Evolutionary conservation across 2,797 vertebrate species (phyloP), one percentile per base, ranked within the genome.

Genomic region (Ispidina lecontei): DNA sequence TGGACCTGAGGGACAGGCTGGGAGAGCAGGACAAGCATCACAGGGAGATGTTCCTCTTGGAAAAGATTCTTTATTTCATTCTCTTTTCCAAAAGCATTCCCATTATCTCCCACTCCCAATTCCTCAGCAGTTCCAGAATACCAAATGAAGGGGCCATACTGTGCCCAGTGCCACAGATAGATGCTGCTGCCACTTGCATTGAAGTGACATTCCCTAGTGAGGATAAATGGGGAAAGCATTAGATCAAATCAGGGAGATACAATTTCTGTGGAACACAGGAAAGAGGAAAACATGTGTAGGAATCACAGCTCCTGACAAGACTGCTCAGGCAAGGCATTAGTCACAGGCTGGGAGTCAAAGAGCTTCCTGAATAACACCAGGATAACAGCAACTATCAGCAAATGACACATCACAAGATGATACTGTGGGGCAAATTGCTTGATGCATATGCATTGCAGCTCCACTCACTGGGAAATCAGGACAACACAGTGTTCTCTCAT

Each of bases 381-480:
- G 71, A 91, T 39, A 79, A 82, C 71, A 87, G 84, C 74, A 94
- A 88, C 87, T 89, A 62, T 94, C 72, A 84, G 93, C 90, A 84
- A 89, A 82, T 87, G 77, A 89, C 47, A 62, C 88, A 77, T 90
- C 2, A 0, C 74, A 93, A 26, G 91, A 41, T 65, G 86, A 90
- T 76, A 51, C 68, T 93, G 82, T 31, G 63, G 90, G 70, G 76
- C 73, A 94, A 95, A 93, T 93, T 93, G 79, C 92, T 95, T 96
- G 88, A 90, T 88, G 86, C 72, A 73, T 91, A 88, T 84, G 88
- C 90, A 92, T 94, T 96, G 90, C 88, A 83, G 78, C 71, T 80
- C 91, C 89, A 90, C 55, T 94, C 0, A 2, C 91, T 91, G 87
- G 86, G 84, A 94, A 94, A 95, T 92, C 82, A 94, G 84, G 87